Evolutionary conservation across 2,797 vertebrate species (phyloP).

Genomic region (Syngnathus acus): DNA sequence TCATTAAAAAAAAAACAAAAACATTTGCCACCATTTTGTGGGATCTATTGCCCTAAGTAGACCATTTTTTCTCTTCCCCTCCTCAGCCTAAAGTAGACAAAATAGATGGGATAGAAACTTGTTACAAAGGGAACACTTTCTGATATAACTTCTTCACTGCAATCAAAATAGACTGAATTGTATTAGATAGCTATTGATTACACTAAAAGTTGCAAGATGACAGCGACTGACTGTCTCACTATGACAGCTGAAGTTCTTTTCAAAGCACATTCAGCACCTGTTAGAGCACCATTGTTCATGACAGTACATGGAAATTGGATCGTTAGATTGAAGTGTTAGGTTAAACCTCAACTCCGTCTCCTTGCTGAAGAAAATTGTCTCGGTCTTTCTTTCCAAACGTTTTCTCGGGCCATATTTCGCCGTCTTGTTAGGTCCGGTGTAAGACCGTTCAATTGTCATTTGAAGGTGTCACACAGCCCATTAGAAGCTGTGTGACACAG

Average conservation of each 20-base stretch:
- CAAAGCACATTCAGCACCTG: background rate
- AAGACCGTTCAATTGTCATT: conserved; percentile 67
- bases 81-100: background rate
- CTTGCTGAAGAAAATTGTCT: background rate
- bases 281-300: background rate
- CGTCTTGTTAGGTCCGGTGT: conserved; percentile 37
- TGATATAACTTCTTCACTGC: background rate
- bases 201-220: background rate
- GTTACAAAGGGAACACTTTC: background rate
- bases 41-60: background rate
- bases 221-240: background rate
- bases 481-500: conserved; percentile 10
- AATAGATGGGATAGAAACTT: background rate
- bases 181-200: background rate
- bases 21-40: background rate
- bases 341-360: background rate
- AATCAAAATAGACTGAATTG: background rate
- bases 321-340: background rate
- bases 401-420: background rate
- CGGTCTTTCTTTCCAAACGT: background rate
- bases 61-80: background rate
- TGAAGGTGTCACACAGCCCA: conserved; percentile 46
- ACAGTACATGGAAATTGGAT: background rate
- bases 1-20: background rate
- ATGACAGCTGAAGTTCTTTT: background rate